Percentiles rank a stretch among this genome's conserved stretches.
Conservation (phyloP, 2,113 vertebrate genomes). For the Girardinichthys multiradiatus region DNA sequence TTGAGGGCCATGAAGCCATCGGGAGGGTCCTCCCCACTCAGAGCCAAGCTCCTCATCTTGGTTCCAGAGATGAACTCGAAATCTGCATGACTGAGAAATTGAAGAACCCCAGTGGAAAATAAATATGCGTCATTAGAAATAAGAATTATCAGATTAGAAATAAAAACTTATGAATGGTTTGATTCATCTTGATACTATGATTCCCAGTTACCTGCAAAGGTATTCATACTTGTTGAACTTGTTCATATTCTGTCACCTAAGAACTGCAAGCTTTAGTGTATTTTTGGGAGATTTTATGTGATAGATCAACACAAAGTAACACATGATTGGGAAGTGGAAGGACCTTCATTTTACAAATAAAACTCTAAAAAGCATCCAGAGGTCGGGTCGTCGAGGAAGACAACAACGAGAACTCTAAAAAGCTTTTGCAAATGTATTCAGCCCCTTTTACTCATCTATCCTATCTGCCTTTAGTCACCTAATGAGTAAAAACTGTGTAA, state of each 20-base stretch:
- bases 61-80: conserved; percentile 99
- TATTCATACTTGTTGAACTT: not conserved
- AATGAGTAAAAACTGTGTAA: too few relatives aligned
- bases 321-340: too few relatives aligned
- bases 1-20: conserved; percentile 97
- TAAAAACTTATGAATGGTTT: not conserved
- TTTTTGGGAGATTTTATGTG: not conserved
- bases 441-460: too few relatives aligned
- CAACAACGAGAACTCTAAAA: too few relatives aligned
- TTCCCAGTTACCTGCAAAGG: not conserved
- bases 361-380: too few relatives aligned
- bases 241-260: not conserved
- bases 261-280: not conserved
- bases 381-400: too few relatives aligned
- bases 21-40: conserved; percentile 88
- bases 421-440: too few relatives aligned
- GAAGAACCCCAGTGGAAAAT: not conserved
- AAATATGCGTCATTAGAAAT: not conserved
- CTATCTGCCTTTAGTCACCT: too few relatives aligned
- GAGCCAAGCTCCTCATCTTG: conserved; percentile 93
- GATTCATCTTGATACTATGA: not conserved
- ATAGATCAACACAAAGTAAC: not conserved
- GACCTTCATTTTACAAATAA: too few relatives aligned
- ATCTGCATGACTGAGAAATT: conserved; percentile 81
- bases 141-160: not conserved